Evolutionary conservation across 1,140 invertebrate genomes (phyloP), one percentile per base, ranked within the genome.

Genomic region (Pseudomyrmex concolor): DNA sequence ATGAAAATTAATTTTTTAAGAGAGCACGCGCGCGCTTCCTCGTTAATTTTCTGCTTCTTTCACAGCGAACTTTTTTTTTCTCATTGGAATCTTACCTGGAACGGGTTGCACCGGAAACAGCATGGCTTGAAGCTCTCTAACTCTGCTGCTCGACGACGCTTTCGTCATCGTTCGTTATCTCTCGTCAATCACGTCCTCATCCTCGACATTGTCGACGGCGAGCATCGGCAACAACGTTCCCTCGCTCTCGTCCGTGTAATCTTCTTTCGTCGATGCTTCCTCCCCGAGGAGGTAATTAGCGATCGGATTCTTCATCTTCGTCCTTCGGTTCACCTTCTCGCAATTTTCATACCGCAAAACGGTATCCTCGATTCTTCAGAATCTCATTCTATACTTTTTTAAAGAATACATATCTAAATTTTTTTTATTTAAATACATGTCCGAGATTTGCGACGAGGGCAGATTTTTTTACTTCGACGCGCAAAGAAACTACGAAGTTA

Each of bases 121-220:
- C 43, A 94, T 94, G 45, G 95, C 95, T 91, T 96, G 96, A 76
- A 96, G 91, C 71, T 95, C 94, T 91, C 95, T 95, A 15, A 96
- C 95, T 93, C 93, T 94, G 76, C 91, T 90, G 76, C 74, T 88
- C 60, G 86, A 73, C n/a, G 62, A 17, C 9, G 71, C 22, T 48
- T 86, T 64, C 68, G n/a, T 85, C 88, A 89, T 89, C 54, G 74
- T 87, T 84, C 78, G 87, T 86, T 89, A 90, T 90, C 84, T 85
- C 51, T 57, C 81, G 3, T 76, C 62, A 2, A 19, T 51, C 1
- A 17, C 64, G 51, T 2, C 45, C 1, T 57, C 68, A 22, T 63
- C 62, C 13, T 77, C 80, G 8, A 86, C 62, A n/a, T 87, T 54
- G 13, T 82, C 54, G 5, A 63, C 51, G 19, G 50, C 63, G 10